These are phyloP conservation scores for Salvator merianae DNA, from an alignment of 2,113 vertebrate genomes.

Conservation along the genomic window DNA sequence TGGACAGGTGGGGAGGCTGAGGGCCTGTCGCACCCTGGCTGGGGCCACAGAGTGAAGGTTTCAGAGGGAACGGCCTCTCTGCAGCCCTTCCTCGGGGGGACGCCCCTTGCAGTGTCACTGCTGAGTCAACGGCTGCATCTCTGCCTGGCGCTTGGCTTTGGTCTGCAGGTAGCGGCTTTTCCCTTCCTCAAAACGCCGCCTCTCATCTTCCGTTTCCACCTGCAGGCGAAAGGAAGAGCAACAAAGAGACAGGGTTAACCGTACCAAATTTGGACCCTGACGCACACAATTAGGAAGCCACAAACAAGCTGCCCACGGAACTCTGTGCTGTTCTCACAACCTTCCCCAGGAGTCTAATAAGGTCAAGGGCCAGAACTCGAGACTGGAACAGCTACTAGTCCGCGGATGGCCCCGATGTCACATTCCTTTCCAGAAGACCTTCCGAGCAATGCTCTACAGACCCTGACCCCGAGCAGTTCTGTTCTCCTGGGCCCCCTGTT, in stretches of 20 bases:
- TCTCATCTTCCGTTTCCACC: slow-evolving; percentile 88
- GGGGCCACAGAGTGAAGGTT: slow-evolving; percentile 19
- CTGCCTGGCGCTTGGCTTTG: slow-evolving; percentile 87
- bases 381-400: too few relatives aligned
- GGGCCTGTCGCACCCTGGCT: slow-evolving; percentile 49
- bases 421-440: background rate
- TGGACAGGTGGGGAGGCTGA: rapidly evolving
- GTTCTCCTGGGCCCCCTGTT: background rate
- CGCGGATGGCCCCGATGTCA: too few relatives aligned
- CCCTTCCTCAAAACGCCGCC: slow-evolving; percentile 90
- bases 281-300: background rate
- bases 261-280: background rate
- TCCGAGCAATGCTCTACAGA: background rate
- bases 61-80: background rate
- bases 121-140: slow-evolving; percentile 67
- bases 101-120: slow-evolving; percentile 54
- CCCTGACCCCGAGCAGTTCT: background rate
- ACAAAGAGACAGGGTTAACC: too few relatives aligned
- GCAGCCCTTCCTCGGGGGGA: background rate
- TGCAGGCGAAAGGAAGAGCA: slow-evolving; percentile 48
- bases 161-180: slow-evolving; percentile 89
- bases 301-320: too few relatives aligned
- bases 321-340: too few relatives aligned
- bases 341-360: too few relatives aligned
- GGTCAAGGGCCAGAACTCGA: too few relatives aligned